Percentiles rank a stretch among this genome's conserved stretches.
Conservation (phyloP, 2,888 invertebrate species). For the Lasius platythorax region DNA sequence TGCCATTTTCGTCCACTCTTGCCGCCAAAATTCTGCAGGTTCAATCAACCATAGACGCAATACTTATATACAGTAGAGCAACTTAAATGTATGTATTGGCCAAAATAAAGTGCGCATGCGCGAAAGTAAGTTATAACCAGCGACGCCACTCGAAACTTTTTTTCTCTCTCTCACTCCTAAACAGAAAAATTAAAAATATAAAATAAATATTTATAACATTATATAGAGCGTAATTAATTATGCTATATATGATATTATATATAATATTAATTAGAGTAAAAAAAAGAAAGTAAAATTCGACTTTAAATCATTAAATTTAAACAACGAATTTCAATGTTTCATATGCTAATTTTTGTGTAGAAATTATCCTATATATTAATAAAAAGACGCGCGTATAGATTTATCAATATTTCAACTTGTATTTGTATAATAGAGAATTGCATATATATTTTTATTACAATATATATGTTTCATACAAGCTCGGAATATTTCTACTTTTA, state of each 20-base stretch:
- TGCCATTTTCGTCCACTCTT: slow-evolving; percentile 62
- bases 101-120: background rate
- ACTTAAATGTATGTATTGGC: background rate
- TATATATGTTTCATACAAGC: slow-evolving; percentile 7
- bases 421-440: background rate
- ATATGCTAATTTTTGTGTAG: background rate
- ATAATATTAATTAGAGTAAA: background rate
- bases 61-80: background rate
- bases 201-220: too few relatives aligned
- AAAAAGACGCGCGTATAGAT: background rate
- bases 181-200: background rate
- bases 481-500: background rate
- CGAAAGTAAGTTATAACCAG: background rate
- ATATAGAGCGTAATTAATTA: too few relatives aligned
- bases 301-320: background rate
- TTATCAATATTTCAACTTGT: slow-evolving; percentile 25
- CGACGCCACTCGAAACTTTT: background rate
- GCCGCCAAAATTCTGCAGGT: slow-evolving; percentile 79
- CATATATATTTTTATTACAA: slow-evolving; percentile 17
- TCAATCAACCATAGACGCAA: background rate
- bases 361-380: background rate
- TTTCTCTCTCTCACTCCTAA: background rate
- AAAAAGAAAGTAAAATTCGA: too few relatives aligned
- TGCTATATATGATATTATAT: background rate
- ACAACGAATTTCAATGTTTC: background rate